Evolutionary conservation across 2,797 vertebrate species (phyloP).

Genomic region (Pteropus rufus): DNA sequence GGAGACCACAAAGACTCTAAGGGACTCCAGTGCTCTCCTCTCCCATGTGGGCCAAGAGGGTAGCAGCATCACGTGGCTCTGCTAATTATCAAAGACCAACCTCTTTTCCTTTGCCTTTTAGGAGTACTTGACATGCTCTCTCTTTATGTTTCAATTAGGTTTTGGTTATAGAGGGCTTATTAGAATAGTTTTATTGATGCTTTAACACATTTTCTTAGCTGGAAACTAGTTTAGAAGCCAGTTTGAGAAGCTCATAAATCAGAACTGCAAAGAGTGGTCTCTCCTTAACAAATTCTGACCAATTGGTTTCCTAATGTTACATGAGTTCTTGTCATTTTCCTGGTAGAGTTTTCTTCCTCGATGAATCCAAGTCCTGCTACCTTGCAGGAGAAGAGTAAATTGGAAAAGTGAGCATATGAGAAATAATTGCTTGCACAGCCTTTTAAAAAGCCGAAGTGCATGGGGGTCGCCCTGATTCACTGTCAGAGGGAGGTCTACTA

Average conservation of each 20-base stretch:
- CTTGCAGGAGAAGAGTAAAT: neutral
- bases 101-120: constrained; percentile 73
- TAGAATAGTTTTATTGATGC: constrained; percentile 82
- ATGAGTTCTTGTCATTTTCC: constrained; percentile 27
- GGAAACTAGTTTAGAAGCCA: constrained; percentile 83
- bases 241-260: constrained; percentile 82
- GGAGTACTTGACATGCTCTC: constrained; percentile 72
- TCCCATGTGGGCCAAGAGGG: constrained; percentile 65
- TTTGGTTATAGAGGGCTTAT: constrained; percentile 80
- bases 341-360: neutral
- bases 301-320: constrained; percentile 61
- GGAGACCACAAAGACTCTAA: neutral
- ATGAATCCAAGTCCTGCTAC: neutral
- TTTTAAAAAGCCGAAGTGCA: neutral
- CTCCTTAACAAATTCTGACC: constrained; percentile 66
- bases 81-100: constrained; percentile 67
- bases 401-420: neutral
- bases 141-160: constrained; percentile 80
- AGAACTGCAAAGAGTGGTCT: constrained; percentile 74
- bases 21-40: constrained; percentile 27
- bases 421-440: constrained; percentile 19
- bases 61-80: constrained; percentile 56
- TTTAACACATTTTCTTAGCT: constrained; percentile 84
- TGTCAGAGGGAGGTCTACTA: neutral
- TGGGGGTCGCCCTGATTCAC: neutral